These are phyloP conservation scores for Elgaria multicarinata DNA, from an alignment of 2,113 vertebrate species.

Conservation along the genomic window DNA sequence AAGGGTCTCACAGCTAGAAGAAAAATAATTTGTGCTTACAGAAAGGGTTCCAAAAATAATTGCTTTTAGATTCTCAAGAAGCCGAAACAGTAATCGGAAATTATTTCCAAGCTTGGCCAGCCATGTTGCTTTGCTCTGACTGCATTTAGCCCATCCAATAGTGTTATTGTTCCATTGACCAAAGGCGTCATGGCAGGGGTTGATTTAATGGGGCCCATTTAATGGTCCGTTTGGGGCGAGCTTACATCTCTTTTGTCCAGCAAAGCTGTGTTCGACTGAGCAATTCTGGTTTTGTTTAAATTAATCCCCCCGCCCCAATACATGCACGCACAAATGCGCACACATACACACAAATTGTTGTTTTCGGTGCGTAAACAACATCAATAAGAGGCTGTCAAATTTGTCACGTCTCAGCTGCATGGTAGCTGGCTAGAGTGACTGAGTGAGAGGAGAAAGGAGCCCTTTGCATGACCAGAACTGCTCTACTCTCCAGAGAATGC, in stretches of 20 bases:
- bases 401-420: neutral
- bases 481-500: neutral
- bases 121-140: neutral
- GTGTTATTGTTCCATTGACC: fast-evolving
- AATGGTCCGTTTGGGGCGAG: neutral
- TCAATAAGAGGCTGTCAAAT: neutral
- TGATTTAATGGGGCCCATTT: neutral
- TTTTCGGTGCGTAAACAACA: neutral
- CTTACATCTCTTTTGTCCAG: neutral
- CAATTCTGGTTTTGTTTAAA: neutral
- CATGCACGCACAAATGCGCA: no score
- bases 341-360: neutral
- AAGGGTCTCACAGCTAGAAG: constrained; percentile 18
- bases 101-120: constrained; percentile 1
- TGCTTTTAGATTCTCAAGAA: neutral
- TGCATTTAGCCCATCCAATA: neutral
- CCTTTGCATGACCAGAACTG: neutral
- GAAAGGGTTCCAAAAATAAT: constrained; percentile 23
- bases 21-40: constrained; percentile 17
- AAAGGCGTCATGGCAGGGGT: neutral
- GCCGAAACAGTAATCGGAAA: constrained; percentile 18
- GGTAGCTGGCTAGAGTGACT: neutral
- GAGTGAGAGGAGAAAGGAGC: neutral
- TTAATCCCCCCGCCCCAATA: neutral
- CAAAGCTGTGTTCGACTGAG: neutral